Conservation (phyloP, 92 coral and sea anemone species). For the Virgularia gustaviana region DNA sequence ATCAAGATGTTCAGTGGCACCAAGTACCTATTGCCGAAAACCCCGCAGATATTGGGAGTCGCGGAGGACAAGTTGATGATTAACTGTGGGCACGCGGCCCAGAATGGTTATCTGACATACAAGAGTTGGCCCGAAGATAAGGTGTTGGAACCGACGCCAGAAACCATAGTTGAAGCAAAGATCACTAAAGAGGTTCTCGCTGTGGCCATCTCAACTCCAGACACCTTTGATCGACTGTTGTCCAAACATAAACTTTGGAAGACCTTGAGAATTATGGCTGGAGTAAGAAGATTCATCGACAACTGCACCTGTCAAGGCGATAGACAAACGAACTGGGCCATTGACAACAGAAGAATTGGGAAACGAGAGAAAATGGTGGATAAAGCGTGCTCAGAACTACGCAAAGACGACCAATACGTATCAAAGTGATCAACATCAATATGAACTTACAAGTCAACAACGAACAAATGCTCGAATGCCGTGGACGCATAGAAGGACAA, state of each 20-base stretch:
- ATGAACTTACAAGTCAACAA: constrained; percentile 45
- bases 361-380: neutral
- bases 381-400: too few relatives aligned
- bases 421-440: too few relatives aligned
- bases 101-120: too few relatives aligned
- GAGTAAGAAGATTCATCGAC: neutral
- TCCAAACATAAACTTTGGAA: neutral
- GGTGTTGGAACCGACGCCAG: too few relatives aligned
- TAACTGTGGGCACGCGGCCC: too few relatives aligned
- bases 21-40: too few relatives aligned
- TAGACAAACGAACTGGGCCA: neutral
- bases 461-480: constrained; percentile 36
- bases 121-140: too few relatives aligned
- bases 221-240: neutral
- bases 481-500: constrained; percentile 45
- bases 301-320: neutral
- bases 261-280: neutral
- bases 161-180: too few relatives aligned
- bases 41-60: too few relatives aligned
- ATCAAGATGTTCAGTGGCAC: too few relatives aligned
- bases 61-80: too few relatives aligned
- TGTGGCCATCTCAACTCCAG: neutral
- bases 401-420: too few relatives aligned
- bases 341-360: neutral
- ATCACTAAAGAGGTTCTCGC: neutral